A percentile compares a stretch with the other conserved stretches of the same genome.
These are phyloP conservation scores for Archilochus colubris DNA, from an alignment of 2,113 vertebrate genomes.

Conservation along the genomic window DNA sequence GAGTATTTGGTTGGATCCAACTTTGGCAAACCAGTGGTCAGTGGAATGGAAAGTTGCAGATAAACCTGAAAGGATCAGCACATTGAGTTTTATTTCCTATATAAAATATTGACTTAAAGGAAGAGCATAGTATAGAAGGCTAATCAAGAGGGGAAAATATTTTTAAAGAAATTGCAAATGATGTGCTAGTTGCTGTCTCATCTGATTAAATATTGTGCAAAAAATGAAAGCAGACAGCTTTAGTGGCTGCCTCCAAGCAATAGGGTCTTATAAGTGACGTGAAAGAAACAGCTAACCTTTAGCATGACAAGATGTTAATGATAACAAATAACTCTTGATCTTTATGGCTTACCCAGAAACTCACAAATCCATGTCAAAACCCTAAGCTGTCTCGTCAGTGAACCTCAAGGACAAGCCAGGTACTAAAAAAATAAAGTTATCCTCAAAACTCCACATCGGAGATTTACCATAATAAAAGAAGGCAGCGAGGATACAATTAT, in stretches of 20 bases:
- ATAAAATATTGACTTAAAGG: not conserved
- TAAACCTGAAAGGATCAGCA: not conserved
- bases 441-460: not conserved
- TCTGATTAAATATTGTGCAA: not conserved
- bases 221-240: not conserved
- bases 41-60: not conserved
- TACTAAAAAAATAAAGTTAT: not conserved
- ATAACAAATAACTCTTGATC: slow-evolving; percentile 22
- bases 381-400: not conserved
- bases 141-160: not conserved
- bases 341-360: not conserved
- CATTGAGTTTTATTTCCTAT: not conserved
- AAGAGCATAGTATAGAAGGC: not conserved
- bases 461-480: not conserved
- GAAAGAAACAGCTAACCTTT: not conserved
- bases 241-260: not conserved
- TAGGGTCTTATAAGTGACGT: not conserved
- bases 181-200: not conserved
- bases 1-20: not conserved
- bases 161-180: not conserved
- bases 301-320: not conserved
- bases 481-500: not conserved
- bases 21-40: not conserved
- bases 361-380: not conserved
- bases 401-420: not conserved